A percentile compares a stretch with the other conserved stretches of the same genome.
phyloP scores from a whole-genome alignment of 2,797 vertebrate genomes.

The Anabas testudineus region DNA sequence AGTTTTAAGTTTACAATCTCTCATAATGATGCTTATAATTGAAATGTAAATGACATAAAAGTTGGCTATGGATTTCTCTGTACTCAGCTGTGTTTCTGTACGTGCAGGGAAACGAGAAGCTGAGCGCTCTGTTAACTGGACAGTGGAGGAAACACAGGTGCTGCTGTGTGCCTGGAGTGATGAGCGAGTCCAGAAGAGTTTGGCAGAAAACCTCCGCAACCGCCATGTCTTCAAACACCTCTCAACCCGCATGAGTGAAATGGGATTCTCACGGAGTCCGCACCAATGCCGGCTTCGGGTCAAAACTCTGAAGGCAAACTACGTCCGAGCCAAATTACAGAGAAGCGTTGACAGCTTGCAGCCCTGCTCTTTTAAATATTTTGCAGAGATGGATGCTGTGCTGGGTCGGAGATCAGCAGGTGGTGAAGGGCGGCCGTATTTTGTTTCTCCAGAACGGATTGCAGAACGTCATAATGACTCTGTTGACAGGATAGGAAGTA shows the following conservation, averaged over 20 bases:
- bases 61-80: neutral
- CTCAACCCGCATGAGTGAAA: slow-evolving; percentile 71
- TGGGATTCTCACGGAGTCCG: slow-evolving; percentile 71
- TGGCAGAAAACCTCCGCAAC: slow-evolving; percentile 76
- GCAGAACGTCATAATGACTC: neutral
- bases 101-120: slow-evolving; percentile 71
- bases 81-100: slow-evolving; percentile 7
- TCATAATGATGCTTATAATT: neutral
- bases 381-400: slow-evolving; percentile 74
- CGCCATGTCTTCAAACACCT: slow-evolving; percentile 78
- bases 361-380: slow-evolving; percentile 71
- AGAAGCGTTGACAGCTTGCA: slow-evolving; percentile 52
- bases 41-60: no score
- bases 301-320: slow-evolving; percentile 78
- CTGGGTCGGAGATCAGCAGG: slow-evolving; percentile 48
- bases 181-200: slow-evolving; percentile 73
- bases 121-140: slow-evolving; percentile 78
- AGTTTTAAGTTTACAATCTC: neutral
- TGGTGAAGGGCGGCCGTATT: neutral
- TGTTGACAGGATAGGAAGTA: slow-evolving; percentile 7
- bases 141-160: slow-evolving; percentile 75
- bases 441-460: slow-evolving; percentile 11
- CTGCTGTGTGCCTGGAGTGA: slow-evolving; percentile 78
- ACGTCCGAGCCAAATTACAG: slow-evolving; percentile 70
- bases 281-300: slow-evolving; percentile 76